Evolutionary conservation across 2,888 invertebrate species (phyloP).

Genomic region (Tinea trinotella): DNA sequence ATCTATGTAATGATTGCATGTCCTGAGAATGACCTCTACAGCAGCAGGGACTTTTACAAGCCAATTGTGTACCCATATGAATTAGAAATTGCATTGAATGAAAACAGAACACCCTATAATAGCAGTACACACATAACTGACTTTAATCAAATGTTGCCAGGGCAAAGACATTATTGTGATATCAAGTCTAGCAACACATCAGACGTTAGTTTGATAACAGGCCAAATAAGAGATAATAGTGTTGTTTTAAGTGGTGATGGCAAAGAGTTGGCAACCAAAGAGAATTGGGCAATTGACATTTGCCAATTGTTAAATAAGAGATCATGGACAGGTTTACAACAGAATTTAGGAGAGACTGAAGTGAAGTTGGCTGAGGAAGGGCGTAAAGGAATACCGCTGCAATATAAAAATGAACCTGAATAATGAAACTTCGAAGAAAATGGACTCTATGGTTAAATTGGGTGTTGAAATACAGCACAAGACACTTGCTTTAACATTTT

Average conservation of each 20-base stretch:
- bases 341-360: conserved; percentile 80
- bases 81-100: conserved; percentile 86
- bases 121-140: conserved; percentile 79
- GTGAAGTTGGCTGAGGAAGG: conserved; percentile 80
- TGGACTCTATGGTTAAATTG: too few relatives aligned
- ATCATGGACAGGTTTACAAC: conserved; percentile 91
- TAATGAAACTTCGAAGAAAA: too few relatives aligned
- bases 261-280: conserved; percentile 45
- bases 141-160: conserved; percentile 81
- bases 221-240: conserved; percentile 74
- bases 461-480: too few relatives aligned
- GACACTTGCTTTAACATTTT: too few relatives aligned
- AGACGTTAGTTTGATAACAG: conserved; percentile 84
- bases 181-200: conserved; percentile 51
- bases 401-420: conserved; percentile 75
- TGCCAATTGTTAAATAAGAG: conserved; percentile 78
- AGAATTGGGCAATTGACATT: conserved; percentile 68
- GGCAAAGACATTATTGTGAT: conserved; percentile 66
- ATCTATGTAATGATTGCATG: conserved; percentile 94
- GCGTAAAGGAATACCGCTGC: conserved; percentile 81
- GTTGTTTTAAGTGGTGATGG: conserved; percentile 37
- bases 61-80: conserved; percentile 95
- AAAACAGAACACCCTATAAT: conserved; percentile 54
- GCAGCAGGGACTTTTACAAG: conserved; percentile 88
- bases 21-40: conserved; percentile 88